These are phyloP conservation scores for Ptilorrhoa leucosticta DNA, from an alignment of 2,113 vertebrate genomes.

Conservation along the genomic window DNA sequence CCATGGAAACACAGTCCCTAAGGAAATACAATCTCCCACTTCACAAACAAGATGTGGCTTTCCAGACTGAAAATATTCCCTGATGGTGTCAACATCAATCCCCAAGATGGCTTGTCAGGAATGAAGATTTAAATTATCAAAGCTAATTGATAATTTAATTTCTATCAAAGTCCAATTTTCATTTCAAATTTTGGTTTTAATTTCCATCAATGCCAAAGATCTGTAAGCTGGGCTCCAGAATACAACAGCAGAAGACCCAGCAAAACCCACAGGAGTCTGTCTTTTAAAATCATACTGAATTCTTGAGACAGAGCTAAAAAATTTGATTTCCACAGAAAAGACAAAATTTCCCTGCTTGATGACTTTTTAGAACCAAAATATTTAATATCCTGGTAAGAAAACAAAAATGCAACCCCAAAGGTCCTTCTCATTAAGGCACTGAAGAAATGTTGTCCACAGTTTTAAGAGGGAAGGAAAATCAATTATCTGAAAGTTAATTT, in stretches of 20 bases:
- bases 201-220: not conserved
- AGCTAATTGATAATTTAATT: not conserved
- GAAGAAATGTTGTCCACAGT: not conserved
- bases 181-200: not conserved
- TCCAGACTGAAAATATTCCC: not conserved
- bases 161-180: not conserved
- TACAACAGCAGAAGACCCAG: not conserved
- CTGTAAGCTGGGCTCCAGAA: not conserved
- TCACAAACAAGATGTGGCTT: not conserved
- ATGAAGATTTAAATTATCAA: not conserved
- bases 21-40: not conserved
- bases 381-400: not conserved
- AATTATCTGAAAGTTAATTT: not conserved
- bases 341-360: no score
- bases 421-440: not conserved
- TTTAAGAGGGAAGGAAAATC: not conserved
- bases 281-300: not conserved
- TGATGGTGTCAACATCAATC: not conserved
- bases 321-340: not conserved
- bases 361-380: not conserved
- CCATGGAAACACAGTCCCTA: not conserved
- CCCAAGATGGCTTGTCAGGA: not conserved
- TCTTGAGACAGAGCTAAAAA: not conserved
- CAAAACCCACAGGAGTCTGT: not conserved
- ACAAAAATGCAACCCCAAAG: not conserved